These are phyloP conservation scores for Acromyrmex heyeri DNA, from an alignment of 1,140 invertebrate genomes.

Conservation along the genomic window DNA sequence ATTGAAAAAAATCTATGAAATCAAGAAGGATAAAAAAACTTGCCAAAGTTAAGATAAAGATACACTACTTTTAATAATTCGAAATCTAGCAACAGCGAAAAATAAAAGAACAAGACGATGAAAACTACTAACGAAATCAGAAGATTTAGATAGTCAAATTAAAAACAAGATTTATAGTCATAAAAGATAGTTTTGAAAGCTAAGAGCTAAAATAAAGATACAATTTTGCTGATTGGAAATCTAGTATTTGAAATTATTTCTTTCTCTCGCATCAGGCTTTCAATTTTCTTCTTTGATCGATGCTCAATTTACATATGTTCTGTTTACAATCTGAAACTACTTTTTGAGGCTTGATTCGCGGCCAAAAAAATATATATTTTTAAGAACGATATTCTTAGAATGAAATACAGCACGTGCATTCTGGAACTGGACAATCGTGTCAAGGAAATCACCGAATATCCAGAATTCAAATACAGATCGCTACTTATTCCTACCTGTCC, in stretches of 20 bases:
- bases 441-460: constrained; percentile 4
- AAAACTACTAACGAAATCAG: too few species aligned
- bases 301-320: not conserved
- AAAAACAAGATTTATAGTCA: not conserved
- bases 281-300: constrained; percentile 5
- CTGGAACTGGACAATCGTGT: constrained; percentile 48
- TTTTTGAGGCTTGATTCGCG: not conserved
- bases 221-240: constrained; percentile 6
- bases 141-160: too few species aligned
- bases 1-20: not conserved
- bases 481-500: not conserved
- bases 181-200: not conserved
- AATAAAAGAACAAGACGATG: too few species aligned
- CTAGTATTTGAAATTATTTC: not conserved
- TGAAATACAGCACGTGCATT: constrained; percentile 12
- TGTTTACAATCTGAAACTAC: constrained; percentile 18
- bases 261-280: not conserved
- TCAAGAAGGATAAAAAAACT: too few species aligned
- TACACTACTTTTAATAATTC: too few species aligned
- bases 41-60: too few species aligned
- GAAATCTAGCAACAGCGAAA: too few species aligned
- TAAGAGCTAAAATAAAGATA: not conserved
- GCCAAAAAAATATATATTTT: constrained; percentile 44
- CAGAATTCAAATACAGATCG: not conserved
- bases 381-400: constrained; percentile 43